Conservation (phyloP, 37 sponge, comb jelly and placozoan genomes). For the Oopsacas minuta region DNA sequence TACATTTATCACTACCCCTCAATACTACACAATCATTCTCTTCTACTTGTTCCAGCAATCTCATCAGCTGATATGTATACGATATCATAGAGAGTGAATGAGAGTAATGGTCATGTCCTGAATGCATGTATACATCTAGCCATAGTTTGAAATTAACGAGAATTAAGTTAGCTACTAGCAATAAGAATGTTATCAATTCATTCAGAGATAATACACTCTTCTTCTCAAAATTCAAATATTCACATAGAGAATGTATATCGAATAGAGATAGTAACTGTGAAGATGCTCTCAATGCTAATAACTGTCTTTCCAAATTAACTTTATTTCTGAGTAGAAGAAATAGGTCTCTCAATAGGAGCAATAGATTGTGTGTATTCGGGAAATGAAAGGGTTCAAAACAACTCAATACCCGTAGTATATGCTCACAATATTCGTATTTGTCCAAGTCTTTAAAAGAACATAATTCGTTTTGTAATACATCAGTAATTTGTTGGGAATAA, state of each 20-base stretch:
- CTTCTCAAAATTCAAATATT: neutral
- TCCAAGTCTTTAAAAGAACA: neutral
- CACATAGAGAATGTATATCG: neutral
- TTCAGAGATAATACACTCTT: neutral
- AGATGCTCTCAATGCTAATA: neutral
- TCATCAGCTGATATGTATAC: neutral
- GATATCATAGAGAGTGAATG: neutral
- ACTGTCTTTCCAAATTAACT: neutral
- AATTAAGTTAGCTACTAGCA: neutral
- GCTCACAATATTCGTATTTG: neutral
- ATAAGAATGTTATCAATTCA: neutral
- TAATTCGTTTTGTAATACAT: neutral
- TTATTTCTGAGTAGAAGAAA: neutral
- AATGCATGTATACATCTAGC: conserved; percentile 8
- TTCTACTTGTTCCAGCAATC: neutral
- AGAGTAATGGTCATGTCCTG: neutral
- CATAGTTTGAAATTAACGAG: neutral
- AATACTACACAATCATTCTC: neutral
- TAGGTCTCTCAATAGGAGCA: neutral
- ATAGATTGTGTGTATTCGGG: neutral
- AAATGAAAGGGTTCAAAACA: neutral
- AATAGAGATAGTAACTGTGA: neutral
- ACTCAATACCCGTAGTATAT: neutral
- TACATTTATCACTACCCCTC: neutral
- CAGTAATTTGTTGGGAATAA: neutral